Evolutionary conservation across 2,888 invertebrate species (phyloP).

Genomic region (Odontomyia ornata): DNA sequence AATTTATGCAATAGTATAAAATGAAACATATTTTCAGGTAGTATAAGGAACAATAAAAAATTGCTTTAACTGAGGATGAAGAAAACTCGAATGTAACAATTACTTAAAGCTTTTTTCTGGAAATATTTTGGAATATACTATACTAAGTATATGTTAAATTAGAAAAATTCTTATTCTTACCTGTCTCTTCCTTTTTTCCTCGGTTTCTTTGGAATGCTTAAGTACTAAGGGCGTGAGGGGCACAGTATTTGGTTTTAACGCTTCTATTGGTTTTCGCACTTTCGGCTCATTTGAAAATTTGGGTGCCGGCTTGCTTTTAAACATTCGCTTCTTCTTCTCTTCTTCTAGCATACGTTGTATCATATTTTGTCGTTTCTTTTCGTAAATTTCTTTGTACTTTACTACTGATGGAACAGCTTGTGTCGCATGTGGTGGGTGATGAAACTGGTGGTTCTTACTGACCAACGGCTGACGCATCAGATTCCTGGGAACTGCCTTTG

Average conservation of each 20-base stretch:
- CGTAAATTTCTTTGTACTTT: slow-evolving; percentile 57
- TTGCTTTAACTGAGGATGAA: too few species aligned
- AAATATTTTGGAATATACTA: too few species aligned
- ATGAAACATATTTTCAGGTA: too few species aligned
- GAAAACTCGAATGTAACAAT: too few species aligned
- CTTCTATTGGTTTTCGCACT: background rate
- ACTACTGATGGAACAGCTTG: slow-evolving; percentile 56
- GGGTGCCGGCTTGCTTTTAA: slow-evolving; percentile 60
- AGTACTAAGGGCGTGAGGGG: slow-evolving; percentile 58
- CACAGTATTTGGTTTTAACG: slow-evolving; percentile 50
- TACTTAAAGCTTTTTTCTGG: too few species aligned
- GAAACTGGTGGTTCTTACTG: background rate
- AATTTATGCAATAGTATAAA: too few species aligned
- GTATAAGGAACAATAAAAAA: too few species aligned
- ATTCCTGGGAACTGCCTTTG: slow-evolving; percentile 42
- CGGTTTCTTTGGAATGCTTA: slow-evolving; percentile 55
- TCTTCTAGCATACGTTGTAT: slow-evolving; percentile 55
- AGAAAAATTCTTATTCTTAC: too few species aligned
- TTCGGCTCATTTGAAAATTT: slow-evolving; percentile 55
- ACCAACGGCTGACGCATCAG: slow-evolving; percentile 34
- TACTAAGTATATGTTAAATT: too few species aligned
- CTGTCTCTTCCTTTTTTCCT: slow-evolving; percentile 53
- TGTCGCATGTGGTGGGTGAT: slow-evolving; percentile 14
- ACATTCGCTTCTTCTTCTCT: slow-evolving; percentile 59
- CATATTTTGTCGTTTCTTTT: slow-evolving; percentile 54